Evolutionary conservation across 2,797 vertebrate genomes (phyloP).

Genomic region (Sebastolobus altivelis): DNA sequence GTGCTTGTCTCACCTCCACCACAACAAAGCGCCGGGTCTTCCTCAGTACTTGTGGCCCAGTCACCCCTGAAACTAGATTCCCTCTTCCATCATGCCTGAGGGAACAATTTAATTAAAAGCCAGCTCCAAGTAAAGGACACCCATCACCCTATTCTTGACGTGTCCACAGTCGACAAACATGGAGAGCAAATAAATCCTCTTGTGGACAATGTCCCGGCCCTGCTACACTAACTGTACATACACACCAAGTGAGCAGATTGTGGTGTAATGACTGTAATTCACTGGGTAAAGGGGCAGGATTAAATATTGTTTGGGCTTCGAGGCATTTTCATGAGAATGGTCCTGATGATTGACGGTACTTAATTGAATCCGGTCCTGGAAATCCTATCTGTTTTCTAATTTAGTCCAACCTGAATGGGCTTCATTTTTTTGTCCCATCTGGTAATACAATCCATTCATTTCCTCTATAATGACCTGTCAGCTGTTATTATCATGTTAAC

Average conservation of each 20-base stretch:
- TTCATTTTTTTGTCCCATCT: constrained; percentile 52
- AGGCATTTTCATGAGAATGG: constrained; percentile 50
- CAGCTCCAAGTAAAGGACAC: constrained; percentile 69
- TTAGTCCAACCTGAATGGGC: constrained; percentile 40
- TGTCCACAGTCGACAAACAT: constrained; percentile 60
- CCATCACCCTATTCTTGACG: constrained; percentile 68
- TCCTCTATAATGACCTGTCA: constrained; percentile 40
- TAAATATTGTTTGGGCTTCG: constrained; percentile 38
- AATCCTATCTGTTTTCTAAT: constrained; percentile 54
- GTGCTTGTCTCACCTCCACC: constrained; percentile 55
- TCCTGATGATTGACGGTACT: constrained; percentile 47
- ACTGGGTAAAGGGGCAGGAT: constrained; percentile 34
- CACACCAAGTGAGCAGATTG: constrained; percentile 53
- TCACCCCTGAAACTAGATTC: constrained; percentile 83
- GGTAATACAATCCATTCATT: constrained; percentile 48
- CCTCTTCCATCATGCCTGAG: constrained; percentile 81
- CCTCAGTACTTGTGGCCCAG: constrained; percentile 54
- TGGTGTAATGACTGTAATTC: constrained; percentile 57
- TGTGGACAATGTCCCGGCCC: constrained; percentile 31
- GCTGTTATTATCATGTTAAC: constrained; percentile 53
- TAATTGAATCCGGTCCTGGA: constrained; percentile 41
- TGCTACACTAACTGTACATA: constrained; percentile 55
- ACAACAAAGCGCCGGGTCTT: constrained; percentile 54
- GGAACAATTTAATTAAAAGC: constrained; percentile 84
- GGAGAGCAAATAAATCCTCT: constrained; percentile 63